Evolutionary conservation across 2,888 invertebrate genomes (phyloP), one percentile per base, ranked within the genome.

Genomic region (Xanthorhoe designata): DNA sequence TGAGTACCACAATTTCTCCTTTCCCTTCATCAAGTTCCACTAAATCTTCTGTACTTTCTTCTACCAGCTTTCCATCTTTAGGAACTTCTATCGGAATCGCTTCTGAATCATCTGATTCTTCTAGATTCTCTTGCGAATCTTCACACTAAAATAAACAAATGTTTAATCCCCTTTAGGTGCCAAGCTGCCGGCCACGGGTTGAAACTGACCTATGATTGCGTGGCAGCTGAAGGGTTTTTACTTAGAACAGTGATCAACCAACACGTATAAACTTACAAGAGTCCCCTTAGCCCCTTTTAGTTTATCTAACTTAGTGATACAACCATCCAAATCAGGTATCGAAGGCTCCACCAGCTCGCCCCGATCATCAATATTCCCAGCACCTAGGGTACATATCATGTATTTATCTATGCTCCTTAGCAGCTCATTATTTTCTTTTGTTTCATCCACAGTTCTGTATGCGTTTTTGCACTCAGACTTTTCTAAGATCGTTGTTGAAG

Each of bases 401-500:
- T 70, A 75, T 15, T 62, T 69, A 18, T 65, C 55, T 17, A 75
- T 69, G 13, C 68, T 42, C 0, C 17, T 13, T 7, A 58, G 45
- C 6, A 70, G 29, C 3, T 57, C 52, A 9, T 29, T 62, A 32
- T 64, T 70, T 5, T 50, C n/a, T 13, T 47, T n/a, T 2, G 32
- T 38, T 0, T 49, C 24, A 13, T n/a, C 3, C 4, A 19, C 1
- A 6, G 9, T 54, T 38, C 19, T 54, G n/a, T 61, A 66, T 1
- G 57, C 13, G 0, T 29, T 35, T 19, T 62, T 76, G 55, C 84
- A 83, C 9, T 62, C 51, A 0, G 67, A 15, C 35, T 77, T 78
- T 13, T 71, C 61, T 15, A 77, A 64, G 6, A 84, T 72, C 1
- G 66, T 54, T 0, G 75, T 73, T 1, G 83, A 59, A 0, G 75